Conservation (phyloP, 2,888 invertebrate genomes). For the Phragmatobia fuliginosa region DNA sequence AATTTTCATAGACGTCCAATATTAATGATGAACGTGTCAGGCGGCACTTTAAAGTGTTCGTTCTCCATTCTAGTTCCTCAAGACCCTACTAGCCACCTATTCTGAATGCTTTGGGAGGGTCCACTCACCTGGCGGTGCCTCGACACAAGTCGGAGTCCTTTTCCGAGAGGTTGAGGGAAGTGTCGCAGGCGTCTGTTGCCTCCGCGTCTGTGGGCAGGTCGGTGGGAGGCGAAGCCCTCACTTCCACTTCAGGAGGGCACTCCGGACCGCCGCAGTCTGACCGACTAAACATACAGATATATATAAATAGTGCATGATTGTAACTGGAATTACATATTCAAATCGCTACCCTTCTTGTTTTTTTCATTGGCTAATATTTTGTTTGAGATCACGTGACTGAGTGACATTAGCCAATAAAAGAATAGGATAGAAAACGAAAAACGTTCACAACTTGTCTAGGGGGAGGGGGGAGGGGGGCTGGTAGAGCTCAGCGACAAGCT, state of each 20-base stretch:
- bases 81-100: neutral
- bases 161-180: slow-evolving; percentile 68
- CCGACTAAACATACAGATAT: neutral
- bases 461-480: too few species aligned
- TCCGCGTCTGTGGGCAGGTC: neutral
- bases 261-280: slow-evolving; percentile 10
- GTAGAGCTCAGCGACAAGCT: too few species aligned
- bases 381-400: too few species aligned
- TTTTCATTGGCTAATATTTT: too few species aligned
- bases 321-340: neutral
- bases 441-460: too few species aligned
- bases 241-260: slow-evolving; percentile 41
- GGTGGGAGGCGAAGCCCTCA: neutral
- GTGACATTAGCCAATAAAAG: too few species aligned
- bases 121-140: slow-evolving; percentile 65
- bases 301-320: neutral
- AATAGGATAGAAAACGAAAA: too few species aligned
- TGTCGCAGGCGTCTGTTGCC: slow-evolving; percentile 51
- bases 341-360: too few species aligned
- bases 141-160: slow-evolving; percentile 70
- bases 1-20: too few species aligned
- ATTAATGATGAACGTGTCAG: neutral
- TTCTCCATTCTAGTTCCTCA: neutral
- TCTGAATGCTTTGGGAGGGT: neutral
- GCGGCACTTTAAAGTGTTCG: neutral